A percentile compares a stretch with the other conserved stretches of the same genome.
These are phyloP conservation scores for Cossypha caffra DNA, from an alignment of 2,797 vertebrate species.

Conservation along the genomic window DNA sequence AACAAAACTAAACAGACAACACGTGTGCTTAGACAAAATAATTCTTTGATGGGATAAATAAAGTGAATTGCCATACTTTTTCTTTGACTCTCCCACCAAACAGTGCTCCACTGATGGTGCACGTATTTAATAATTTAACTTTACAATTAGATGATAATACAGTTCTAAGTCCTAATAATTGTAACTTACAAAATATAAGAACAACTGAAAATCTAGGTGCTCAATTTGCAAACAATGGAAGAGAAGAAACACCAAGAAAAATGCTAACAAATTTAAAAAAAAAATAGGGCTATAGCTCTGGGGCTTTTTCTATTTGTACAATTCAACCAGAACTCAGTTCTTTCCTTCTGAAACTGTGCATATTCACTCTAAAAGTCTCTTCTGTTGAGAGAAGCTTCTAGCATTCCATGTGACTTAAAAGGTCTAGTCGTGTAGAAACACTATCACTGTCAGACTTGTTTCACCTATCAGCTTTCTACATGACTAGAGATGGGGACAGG, in stretches of 20 bases:
- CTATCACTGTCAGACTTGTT: not conserved
- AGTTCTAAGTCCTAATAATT: not conserved
- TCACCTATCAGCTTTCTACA: not conserved
- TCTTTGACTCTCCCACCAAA: not conserved
- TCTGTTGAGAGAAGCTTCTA: not conserved
- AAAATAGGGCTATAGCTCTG: not conserved
- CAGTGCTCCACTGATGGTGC: not conserved
- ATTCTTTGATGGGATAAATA: not conserved
- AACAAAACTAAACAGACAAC: not conserved
- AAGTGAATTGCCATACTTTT: not conserved
- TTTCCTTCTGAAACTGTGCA: not conserved
- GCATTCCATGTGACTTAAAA: not conserved
- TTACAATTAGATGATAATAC: not conserved
- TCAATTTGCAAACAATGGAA: not conserved
- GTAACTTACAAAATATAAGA: not conserved
- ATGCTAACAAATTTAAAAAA: not conserved
- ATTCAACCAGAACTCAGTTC: not conserved
- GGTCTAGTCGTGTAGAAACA: not conserved
- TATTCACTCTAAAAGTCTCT: not conserved
- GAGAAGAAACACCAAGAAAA: not conserved
- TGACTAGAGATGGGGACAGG: not conserved
- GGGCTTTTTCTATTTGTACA: accelerated
- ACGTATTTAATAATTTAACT: not conserved
- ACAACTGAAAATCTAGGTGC: not conserved
- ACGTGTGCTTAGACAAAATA: not conserved